Percentiles rank a stretch among this genome's conserved stretches.
Evolutionary conservation across 2,888 invertebrate genomes (phyloP).

Genomic region (Syritta pipiens): DNA sequence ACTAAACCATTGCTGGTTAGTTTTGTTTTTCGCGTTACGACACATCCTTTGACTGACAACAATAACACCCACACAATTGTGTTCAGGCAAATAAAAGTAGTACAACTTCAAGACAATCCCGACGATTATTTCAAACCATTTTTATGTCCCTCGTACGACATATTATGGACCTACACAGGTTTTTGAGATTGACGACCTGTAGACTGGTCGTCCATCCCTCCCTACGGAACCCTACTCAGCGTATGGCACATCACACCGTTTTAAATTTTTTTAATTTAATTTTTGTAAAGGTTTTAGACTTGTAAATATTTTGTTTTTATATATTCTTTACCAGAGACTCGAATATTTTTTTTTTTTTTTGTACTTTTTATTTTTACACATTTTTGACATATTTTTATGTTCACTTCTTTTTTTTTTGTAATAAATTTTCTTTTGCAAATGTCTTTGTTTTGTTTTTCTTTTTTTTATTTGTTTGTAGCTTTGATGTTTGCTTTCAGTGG

Average conservation of each 20-base stretch:
- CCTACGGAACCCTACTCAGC: no score
- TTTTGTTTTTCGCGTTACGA: no score
- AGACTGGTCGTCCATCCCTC: no score
- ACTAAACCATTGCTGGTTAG: no score
- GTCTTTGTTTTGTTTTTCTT: constrained; percentile 1
- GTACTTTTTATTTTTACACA: constrained; percentile 35
- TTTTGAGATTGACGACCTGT: no score
- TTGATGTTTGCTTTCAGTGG: background rate
- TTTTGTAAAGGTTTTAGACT: background rate
- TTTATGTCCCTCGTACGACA: no score
- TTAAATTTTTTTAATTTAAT: background rate
- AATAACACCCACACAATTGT: no score
- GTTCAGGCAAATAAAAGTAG: no score
- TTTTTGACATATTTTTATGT: constrained; percentile 10
- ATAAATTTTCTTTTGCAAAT: constrained; percentile 48
- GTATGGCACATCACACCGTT: background rate
- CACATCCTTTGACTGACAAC: no score
- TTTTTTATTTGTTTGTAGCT: background rate
- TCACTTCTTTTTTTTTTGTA: constrained; percentile 44
- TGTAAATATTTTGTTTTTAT: constrained; percentile 27
- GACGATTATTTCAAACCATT: no score
- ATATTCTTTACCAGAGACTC: constrained; percentile 52
- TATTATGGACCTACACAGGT: no score
- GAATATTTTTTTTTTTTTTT: constrained; percentile 52
- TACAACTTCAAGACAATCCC: no score